Evolutionary conservation across 1,140 invertebrate species (phyloP).

Genomic region (Eupeodes corollae): DNA sequence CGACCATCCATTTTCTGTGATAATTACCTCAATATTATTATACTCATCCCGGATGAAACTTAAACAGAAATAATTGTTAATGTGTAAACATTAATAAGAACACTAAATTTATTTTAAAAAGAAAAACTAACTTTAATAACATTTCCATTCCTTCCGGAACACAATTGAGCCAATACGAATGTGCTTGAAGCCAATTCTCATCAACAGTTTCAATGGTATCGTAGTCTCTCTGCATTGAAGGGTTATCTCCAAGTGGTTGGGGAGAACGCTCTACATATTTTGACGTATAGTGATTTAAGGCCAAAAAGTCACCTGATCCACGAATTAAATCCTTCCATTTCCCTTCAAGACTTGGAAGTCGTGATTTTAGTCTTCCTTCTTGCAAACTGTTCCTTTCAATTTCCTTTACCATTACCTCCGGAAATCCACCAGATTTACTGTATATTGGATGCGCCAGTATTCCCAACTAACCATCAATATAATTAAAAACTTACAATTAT

Average conservation of each 20-base stretch:
- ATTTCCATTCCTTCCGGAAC: constrained; percentile 36
- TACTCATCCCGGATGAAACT: constrained; percentile 51
- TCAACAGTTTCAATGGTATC: constrained; percentile 24
- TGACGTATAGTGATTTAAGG: constrained; percentile 47
- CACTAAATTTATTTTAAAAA: neutral
- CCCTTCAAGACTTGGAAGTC: constrained; percentile 40
- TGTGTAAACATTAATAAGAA: neutral
- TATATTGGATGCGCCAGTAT: constrained; percentile 52
- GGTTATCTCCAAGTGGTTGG: constrained; percentile 4
- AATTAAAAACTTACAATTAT: neutral
- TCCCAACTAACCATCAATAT: constrained; percentile 40
- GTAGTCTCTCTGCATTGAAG: constrained; percentile 31
- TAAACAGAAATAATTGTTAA: constrained; percentile 43
- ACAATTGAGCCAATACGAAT: constrained; percentile 36
- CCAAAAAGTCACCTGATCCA: constrained; percentile 43
- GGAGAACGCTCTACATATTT: constrained; percentile 22
- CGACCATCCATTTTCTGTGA: constrained; percentile 60
- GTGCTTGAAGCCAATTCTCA: constrained; percentile 35
- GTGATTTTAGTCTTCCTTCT: constrained; percentile 40
- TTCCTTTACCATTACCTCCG: constrained; percentile 42
- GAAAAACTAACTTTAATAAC: constrained; percentile 39
- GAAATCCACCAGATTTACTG: constrained; percentile 47
- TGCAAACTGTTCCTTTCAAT: constrained; percentile 42
- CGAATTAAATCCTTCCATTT: constrained; percentile 38
- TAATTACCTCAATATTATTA: constrained; percentile 46